Evolutionary conservation across 2,113 vertebrate species (phyloP).

Genomic region (Oryzias melastigma): DNA sequence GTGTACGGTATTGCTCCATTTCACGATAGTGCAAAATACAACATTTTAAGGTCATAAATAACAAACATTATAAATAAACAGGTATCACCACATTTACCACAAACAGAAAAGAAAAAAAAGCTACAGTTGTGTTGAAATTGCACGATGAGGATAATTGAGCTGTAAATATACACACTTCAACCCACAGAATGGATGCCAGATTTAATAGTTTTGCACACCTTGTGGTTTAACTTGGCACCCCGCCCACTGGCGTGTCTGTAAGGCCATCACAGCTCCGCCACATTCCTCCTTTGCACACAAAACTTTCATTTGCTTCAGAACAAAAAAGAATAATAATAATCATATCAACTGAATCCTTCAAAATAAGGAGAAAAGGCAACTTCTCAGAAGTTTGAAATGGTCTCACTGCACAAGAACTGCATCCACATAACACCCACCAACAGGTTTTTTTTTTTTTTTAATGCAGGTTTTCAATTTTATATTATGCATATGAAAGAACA

Average conservation of each 20-base stretch:
- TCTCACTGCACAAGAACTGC: slow-evolving; percentile 61
- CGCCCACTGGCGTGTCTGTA: slow-evolving; percentile 26
- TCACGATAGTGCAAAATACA: slow-evolving; percentile 88
- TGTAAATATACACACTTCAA: slow-evolving; percentile 52
- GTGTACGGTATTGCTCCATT: slow-evolving; percentile 83
- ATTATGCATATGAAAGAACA: no score
- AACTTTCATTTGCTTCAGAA: slow-evolving; percentile 27
- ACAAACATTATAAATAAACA: slow-evolving; percentile 78
- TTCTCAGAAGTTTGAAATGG: slow-evolving; percentile 78
- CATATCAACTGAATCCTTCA: slow-evolving; percentile 69
- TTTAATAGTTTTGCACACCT: slow-evolving; percentile 29
- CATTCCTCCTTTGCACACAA: slow-evolving; percentile 14
- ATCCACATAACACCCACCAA: slow-evolving; percentile 16
- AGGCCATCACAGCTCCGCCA: slow-evolving; percentile 37
- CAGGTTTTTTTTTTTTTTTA: no score
- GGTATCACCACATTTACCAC: slow-evolving; percentile 64
- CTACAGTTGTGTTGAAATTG: slow-evolving; percentile 67
- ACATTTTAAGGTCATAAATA: slow-evolving; percentile 74
- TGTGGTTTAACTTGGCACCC: slow-evolving; percentile 19
- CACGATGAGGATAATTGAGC: slow-evolving; percentile 59
- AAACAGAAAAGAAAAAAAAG: slow-evolving; percentile 39
- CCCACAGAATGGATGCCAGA: slow-evolving; percentile 51
- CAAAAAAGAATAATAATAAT: slow-evolving; percentile 26
- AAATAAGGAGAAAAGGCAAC: slow-evolving; percentile 74
- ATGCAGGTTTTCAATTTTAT: no score